phyloP scores from a whole-genome alignment of 2,797 vertebrate species.

The Lutjanus argentimaculatus region DNA sequence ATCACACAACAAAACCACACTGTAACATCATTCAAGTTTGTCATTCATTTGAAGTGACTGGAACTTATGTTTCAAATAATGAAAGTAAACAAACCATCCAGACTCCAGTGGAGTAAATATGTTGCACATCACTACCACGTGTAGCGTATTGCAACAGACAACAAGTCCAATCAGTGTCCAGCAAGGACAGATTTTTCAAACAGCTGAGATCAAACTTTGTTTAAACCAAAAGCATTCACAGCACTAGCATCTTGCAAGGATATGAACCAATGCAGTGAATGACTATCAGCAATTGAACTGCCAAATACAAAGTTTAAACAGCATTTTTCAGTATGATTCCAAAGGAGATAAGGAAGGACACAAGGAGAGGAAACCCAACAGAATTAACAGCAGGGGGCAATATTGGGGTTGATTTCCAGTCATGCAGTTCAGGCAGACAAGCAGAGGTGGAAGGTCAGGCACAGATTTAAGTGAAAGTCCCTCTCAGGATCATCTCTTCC shows the following conservation, averaged over 20 bases:
- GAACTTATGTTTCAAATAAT: neutral
- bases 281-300: neutral
- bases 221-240: neutral
- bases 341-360: constrained; percentile 32
- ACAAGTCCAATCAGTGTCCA: neutral
- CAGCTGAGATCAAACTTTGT: neutral
- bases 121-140: neutral
- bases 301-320: neutral
- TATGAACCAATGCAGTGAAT: neutral
- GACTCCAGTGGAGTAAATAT: neutral
- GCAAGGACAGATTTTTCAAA: neutral
- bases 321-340: neutral
- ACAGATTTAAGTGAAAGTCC: constrained; percentile 26
- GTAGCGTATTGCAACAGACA: neutral
- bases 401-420: constrained; percentile 43
- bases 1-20: neutral
- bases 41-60: neutral
- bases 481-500: constrained; percentile 23
- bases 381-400: neutral
- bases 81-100: neutral
- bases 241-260: neutral
- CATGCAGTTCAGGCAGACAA: constrained; percentile 76
- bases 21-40: neutral
- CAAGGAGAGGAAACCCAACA: constrained; percentile 6
- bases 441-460: constrained; percentile 59